Evolutionary conservation across 2,113 vertebrate species (phyloP).

Genomic region (human (Homo sapiens)): GRCh38 chr16:82715001-82715500

Average conservation of each 20-base stretch:
- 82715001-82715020: background rate
- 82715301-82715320: background rate
- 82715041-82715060: background rate
- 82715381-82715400: background rate
- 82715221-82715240: background rate
- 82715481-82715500: constrained; percentile 51
- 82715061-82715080: background rate
- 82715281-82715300: background rate
- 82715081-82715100: background rate
- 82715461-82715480: constrained; percentile 19
- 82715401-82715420: constrained; percentile 53
- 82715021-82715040: background rate
- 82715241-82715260: background rate
- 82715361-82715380: background rate
- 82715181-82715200: background rate
- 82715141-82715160: background rate
- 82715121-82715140: background rate
- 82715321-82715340: background rate
- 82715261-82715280: background rate
- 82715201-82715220: background rate
- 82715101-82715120: background rate
- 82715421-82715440: constrained; percentile 69
- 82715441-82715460: constrained; percentile 78
- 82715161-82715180: background rate
- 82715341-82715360: accelerated